phyloP scores from a whole-genome alignment of 2,888 invertebrate species.

The Ephialtes manifestator region DNA sequence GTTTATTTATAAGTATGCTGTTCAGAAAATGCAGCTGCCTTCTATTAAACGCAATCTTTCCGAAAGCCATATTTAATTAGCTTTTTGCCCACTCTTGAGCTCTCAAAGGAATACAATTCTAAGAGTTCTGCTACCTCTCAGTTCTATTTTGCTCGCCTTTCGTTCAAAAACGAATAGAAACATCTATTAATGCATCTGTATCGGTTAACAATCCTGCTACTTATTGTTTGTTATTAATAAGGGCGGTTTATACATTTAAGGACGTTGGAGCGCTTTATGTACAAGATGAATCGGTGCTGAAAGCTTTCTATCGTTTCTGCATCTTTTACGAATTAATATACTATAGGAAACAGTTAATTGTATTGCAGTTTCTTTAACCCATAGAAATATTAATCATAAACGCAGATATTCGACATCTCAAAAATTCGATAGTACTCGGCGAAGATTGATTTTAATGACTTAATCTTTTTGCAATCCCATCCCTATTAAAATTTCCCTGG shows the following conservation, averaged over 20 bases:
- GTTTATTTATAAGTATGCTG: neutral
- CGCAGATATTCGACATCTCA: too few species aligned
- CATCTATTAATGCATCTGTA: neutral
- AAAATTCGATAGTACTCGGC: too few species aligned
- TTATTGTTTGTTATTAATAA: neutral
- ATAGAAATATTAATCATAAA: too few species aligned
- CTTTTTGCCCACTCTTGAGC: neutral
- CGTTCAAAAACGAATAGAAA: neutral
- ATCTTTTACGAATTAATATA: neutral
- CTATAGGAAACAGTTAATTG: neutral
- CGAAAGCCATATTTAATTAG: neutral
- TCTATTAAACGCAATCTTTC: neutral
- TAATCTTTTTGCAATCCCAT: too few species aligned
- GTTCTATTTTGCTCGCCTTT: neutral
- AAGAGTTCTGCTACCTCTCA: neutral
- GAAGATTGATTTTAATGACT: too few species aligned
- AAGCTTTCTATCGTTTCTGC: neutral
- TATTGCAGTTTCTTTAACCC: too few species aligned
- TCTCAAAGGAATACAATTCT: neutral
- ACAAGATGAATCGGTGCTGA: neutral
- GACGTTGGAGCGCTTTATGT: neutral
- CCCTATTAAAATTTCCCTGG: too few species aligned
- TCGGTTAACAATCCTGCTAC: constrained; percentile 12
- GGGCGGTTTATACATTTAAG: neutral
- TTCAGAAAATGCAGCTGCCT: constrained; percentile 20